phyloP scores from a whole-genome alignment of 2,797 vertebrate genomes.

The Pantherophis vulpinus region DNA sequence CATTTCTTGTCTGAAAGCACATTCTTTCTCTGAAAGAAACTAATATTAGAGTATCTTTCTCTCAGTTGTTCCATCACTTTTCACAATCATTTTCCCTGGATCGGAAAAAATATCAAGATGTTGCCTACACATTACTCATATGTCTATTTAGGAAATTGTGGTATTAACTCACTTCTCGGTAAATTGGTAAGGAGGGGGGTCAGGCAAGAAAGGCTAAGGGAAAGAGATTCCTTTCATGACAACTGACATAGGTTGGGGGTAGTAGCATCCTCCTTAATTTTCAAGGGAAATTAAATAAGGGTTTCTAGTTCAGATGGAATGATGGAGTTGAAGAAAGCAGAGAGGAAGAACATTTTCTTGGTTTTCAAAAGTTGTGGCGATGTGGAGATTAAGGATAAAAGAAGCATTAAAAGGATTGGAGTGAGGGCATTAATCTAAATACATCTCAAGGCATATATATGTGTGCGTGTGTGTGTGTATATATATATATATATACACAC shows the following conservation, averaged over 20 bases:
- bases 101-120: neutral
- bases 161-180: neutral
- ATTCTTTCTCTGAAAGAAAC: neutral
- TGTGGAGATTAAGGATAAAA: neutral
- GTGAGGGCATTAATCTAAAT: neutral
- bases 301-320: neutral
- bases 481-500: no score
- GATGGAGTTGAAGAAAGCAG: neutral
- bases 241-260: neutral
- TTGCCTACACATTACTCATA: neutral
- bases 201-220: neutral
- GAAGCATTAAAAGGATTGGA: neutral
- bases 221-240: neutral
- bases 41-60: neutral
- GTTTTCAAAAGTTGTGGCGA: neutral
- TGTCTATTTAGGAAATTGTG: neutral
- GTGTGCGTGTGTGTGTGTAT: neutral
- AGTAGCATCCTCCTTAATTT: neutral
- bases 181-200: neutral
- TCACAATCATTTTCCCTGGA: neutral
- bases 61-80: neutral
- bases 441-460: neutral
- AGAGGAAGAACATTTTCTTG: neutral
- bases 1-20: neutral
- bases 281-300: neutral